phyloP scores from a whole-genome alignment of 2,888 invertebrate genomes.

The Ichneumoninae sp. region DNA sequence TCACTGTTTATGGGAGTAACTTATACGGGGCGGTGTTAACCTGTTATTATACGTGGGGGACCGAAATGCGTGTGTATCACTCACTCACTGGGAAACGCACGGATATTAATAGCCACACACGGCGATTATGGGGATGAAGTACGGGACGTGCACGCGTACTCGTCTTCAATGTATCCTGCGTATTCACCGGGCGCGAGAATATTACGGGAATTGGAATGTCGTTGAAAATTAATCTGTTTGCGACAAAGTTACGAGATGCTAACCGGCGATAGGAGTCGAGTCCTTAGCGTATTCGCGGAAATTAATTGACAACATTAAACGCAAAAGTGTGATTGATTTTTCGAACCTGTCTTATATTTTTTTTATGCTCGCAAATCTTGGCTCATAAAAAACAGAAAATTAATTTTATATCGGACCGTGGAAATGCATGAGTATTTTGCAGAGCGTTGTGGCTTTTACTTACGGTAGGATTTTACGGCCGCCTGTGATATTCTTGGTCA shows the following conservation, averaged over 20 bases:
- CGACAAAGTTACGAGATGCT: neutral
- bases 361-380: neutral
- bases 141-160: constrained; percentile 14
- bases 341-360: neutral
- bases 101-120: neutral
- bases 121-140: constrained; percentile 1
- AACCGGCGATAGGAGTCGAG: neutral
- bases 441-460: neutral
- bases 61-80: constrained; percentile 79
- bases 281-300: neutral
- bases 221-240: constrained; percentile 7
- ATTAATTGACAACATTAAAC: neutral
- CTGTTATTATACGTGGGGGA: constrained; percentile 80
- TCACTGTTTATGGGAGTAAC: constrained; percentile 76
- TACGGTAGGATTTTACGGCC: constrained; percentile 9
- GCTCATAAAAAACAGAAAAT: neutral
- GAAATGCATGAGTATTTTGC: neutral
- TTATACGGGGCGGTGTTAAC: constrained; percentile 76
- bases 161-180: neutral
- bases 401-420: neutral
- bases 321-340: constrained; percentile 8
- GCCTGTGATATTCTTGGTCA: constrained; percentile 46
- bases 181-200: neutral
- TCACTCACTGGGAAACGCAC: constrained; percentile 68
- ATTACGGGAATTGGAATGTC: neutral